A percentile compares a stretch with the other conserved stretches of the same genome.
These are phyloP conservation scores for Macrophya alboannulata DNA, from an alignment of 2,888 invertebrate species.

Conservation along the genomic window DNA sequence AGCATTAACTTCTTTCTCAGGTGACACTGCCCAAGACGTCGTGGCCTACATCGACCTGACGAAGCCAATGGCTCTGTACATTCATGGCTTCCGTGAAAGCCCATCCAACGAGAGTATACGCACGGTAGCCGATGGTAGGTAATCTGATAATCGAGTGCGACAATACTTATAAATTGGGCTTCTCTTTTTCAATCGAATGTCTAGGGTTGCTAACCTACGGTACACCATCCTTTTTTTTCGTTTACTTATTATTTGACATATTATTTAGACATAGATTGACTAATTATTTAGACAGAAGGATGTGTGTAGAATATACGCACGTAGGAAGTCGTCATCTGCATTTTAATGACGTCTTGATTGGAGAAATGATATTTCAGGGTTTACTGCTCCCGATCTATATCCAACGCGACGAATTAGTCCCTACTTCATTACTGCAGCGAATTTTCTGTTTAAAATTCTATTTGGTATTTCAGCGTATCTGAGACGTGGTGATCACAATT, in stretches of 20 bases:
- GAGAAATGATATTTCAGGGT: not conserved
- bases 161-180: not conserved
- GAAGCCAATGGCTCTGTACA: slow-evolving; percentile 66
- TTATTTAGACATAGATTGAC: too few relatives aligned
- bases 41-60: slow-evolving; percentile 59
- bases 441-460: not conserved
- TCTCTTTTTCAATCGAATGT: not conserved
- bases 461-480: slow-evolving; percentile 35
- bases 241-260: too few relatives aligned
- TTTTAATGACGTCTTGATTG: too few relatives aligned
- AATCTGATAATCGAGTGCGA: slow-evolving; percentile 30
- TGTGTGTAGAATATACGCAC: not conserved
- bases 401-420: not conserved
- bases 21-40: slow-evolving; percentile 53
- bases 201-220: not conserved
- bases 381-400: not conserved
- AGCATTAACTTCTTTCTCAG: slow-evolving; percentile 19
- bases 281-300: too few relatives aligned
- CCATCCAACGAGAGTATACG: slow-evolving; percentile 65
- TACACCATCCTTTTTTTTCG: not conserved
- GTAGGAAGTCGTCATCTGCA: too few relatives aligned
- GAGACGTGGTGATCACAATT: slow-evolving; percentile 37
- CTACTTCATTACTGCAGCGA: not conserved
- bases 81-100: slow-evolving; percentile 67
- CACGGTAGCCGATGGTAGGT: slow-evolving; percentile 65